These are phyloP conservation scores for Ifrita kowaldi DNA, from an alignment of 2,113 vertebrate genomes.

Conservation along the genomic window DNA sequence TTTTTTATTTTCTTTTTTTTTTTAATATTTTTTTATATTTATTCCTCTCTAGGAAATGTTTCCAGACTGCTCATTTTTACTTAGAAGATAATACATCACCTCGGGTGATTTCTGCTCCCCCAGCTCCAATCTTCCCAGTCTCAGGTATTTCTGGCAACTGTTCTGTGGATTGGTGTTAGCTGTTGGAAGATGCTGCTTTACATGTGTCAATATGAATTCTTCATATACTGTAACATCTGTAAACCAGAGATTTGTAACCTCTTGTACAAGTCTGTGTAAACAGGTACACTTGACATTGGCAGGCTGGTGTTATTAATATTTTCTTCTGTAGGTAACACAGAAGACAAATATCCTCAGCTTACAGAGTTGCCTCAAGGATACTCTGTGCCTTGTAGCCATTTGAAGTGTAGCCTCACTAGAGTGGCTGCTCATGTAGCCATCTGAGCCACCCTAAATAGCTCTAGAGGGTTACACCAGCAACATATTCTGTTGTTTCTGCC, in stretches of 20 bases:
- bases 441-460: background rate
- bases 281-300: background rate
- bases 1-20: background rate
- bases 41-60: constrained; percentile 85
- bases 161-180: background rate
- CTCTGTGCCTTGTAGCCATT: background rate
- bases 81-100: constrained; percentile 89
- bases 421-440: background rate
- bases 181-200: background rate
- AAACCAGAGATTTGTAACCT: background rate
- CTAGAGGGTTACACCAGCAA: background rate
- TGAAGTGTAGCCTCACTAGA: background rate
- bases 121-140: constrained; percentile 85
- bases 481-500: background rate
- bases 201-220: background rate
- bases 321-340: background rate
- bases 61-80: constrained; percentile 98
- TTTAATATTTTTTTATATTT: background rate
- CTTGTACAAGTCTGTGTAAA: background rate
- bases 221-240: background rate
- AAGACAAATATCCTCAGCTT: background rate
- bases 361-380: background rate
- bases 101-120: constrained; percentile 81
- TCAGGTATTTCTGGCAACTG: constrained; percentile 78
- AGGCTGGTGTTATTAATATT: background rate